Conservation (phyloP, 2,113 vertebrate species). For the Pseudopipra pipra region DNA sequence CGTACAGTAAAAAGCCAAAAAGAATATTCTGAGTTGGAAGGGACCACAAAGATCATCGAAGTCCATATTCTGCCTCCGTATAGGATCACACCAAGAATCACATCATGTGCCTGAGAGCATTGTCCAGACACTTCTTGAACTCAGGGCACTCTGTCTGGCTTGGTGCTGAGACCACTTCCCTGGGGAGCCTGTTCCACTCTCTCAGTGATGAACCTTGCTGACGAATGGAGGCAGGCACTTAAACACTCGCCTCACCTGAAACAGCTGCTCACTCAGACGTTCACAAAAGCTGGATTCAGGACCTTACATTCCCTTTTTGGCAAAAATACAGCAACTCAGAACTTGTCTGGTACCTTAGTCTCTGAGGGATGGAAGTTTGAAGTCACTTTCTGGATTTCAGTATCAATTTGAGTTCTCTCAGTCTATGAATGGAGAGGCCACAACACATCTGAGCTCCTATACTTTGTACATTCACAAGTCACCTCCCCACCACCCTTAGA, state of each 20-base stretch:
- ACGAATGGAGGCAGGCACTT: not conserved
- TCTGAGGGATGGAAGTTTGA: not conserved
- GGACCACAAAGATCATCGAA: not conserved
- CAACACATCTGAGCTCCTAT: not conserved
- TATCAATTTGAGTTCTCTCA: not conserved
- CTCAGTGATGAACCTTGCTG: not conserved
- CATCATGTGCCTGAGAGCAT: not conserved
- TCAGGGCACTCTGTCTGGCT: not conserved
- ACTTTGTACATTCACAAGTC: not conserved
- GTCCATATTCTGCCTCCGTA: not conserved
- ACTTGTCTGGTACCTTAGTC: not conserved
- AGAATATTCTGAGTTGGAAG: not conserved
- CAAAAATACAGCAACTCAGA: not conserved
- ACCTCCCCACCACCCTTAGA: not conserved
- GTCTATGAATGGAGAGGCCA: not conserved
- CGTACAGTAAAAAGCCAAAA: not conserved
- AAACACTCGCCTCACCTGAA: not conserved
- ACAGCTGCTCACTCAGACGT: not conserved
- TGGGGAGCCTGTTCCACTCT: not conserved
- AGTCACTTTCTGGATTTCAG: not conserved
- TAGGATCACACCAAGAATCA: not conserved
- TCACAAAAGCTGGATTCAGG: not conserved
- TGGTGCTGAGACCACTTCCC: not conserved
- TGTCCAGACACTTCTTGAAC: not conserved
- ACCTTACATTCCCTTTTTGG: not conserved